Percentiles rank a stretch among this genome's conserved stretches.
These are phyloP conservation scores for Lasioglossum figueresi DNA, from an alignment of 2,888 invertebrate genomes.

Conservation along the genomic window DNA sequence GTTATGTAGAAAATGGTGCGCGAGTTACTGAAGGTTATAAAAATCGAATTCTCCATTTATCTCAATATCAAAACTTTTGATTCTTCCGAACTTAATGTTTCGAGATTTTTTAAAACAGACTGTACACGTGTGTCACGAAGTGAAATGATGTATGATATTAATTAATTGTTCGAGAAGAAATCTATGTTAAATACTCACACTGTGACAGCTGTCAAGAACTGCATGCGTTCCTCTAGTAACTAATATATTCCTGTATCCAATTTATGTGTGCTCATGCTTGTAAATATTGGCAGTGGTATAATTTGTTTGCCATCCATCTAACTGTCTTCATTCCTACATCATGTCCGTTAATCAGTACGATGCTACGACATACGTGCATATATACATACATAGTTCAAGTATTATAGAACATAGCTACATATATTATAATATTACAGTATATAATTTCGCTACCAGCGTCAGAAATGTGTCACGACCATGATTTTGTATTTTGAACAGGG, in stretches of 20 bases:
- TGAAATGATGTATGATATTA: neutral
- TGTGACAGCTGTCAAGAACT: neutral
- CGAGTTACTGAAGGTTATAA: too few relatives aligned
- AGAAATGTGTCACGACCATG: neutral
- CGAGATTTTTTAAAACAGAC: neutral
- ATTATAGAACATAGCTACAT: neutral
- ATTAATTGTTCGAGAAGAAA: neutral
- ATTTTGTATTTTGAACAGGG: neutral
- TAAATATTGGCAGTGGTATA: neutral
- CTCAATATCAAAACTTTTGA: too few relatives aligned
- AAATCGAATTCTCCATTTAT: too few relatives aligned
- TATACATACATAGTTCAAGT: neutral
- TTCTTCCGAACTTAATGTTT: neutral
- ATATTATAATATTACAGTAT: neutral
- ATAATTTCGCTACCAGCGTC: neutral
- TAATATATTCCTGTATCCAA: neutral
- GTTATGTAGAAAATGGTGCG: too few relatives aligned
- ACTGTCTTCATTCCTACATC: neutral
- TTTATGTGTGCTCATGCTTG: neutral
- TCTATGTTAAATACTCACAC: neutral
- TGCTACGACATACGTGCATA: neutral
- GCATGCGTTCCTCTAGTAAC: neutral
- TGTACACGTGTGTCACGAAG: neutral
- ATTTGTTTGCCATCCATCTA: neutral
- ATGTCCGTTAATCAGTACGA: neutral